phyloP scores from a whole-genome alignment of 2,888 invertebrate genomes.

The Salticus scenicus region DNA sequence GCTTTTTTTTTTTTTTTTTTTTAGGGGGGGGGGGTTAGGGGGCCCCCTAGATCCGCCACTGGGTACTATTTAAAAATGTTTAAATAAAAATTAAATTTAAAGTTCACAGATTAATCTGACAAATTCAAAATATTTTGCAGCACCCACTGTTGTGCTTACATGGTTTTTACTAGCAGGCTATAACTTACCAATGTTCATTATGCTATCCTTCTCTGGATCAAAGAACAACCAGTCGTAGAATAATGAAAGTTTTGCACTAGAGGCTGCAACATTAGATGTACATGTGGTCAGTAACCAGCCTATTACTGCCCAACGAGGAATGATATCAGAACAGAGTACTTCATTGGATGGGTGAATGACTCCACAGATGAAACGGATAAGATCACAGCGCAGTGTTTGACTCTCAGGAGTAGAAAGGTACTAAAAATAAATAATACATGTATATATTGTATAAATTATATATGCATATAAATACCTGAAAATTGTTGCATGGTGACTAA shows the following conservation, averaged over 20 bases:
- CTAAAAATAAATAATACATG: slow-evolving; percentile 77
- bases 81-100: too few relatives aligned
- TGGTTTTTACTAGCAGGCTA: too few relatives aligned
- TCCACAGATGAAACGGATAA: slow-evolving; percentile 94
- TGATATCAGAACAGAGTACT: slow-evolving; percentile 93
- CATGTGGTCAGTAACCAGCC: slow-evolving; percentile 94
- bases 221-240: slow-evolving; percentile 96
- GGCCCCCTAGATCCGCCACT: too few relatives aligned
- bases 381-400: slow-evolving; percentile 91
- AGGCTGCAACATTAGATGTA: slow-evolving; percentile 90
- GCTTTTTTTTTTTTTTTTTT: too few relatives aligned
- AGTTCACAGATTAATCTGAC: too few relatives aligned
- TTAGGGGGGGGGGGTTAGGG: too few relatives aligned
- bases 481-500: too few relatives aligned
- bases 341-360: slow-evolving; percentile 96
- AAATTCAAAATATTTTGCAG: too few relatives aligned
- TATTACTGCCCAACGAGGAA: slow-evolving; percentile 95
- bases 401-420: slow-evolving; percentile 93
- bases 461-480: too few relatives aligned
- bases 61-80: too few relatives aligned
- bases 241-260: slow-evolving; percentile 91
- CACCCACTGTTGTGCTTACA: too few relatives aligned
- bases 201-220: slow-evolving; percentile 92
- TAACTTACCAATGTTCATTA: slow-evolving; percentile 92
- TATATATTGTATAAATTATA: too few relatives aligned